phyloP scores from a whole-genome alignment of 2,888 invertebrate species.

The Teleogryllus oceanicus region DNA sequence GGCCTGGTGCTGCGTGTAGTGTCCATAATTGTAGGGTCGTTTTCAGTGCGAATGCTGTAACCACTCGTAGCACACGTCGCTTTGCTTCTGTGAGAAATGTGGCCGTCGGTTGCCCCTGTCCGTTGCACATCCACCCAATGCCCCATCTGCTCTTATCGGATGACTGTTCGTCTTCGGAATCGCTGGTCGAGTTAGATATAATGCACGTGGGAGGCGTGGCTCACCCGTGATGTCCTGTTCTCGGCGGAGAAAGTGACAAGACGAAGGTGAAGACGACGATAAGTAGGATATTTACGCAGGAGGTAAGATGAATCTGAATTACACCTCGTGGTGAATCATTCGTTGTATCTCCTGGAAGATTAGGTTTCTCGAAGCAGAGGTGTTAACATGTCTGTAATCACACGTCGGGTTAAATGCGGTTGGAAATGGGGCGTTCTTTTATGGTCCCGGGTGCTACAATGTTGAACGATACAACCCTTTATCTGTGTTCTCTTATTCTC shows the following conservation, averaged over 20 bases:
- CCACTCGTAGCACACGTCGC: not conserved
- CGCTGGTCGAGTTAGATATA: not conserved
- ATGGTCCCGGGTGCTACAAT: no score
- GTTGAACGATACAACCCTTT: no score
- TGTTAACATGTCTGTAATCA: no score
- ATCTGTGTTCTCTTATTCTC: no score
- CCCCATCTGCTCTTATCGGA: not conserved
- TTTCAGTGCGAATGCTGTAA: not conserved
- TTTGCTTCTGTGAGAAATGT: not conserved
- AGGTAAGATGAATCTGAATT: not conserved
- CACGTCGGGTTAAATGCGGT: no score
- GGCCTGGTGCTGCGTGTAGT: not conserved
- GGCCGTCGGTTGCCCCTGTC: not conserved
- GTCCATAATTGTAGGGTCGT: constrained; percentile 18
- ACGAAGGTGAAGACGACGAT: not conserved
- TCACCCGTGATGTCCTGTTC: not conserved
- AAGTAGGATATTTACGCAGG: not conserved
- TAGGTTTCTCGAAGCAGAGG: no score
- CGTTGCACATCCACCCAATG: not conserved
- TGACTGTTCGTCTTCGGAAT: not conserved
- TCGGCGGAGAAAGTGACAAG: not conserved
- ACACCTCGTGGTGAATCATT: not conserved
- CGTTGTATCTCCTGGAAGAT: not conserved
- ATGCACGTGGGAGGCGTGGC: not conserved
- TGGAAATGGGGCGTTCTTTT: no score